Percentiles rank a stretch among this genome's conserved stretches.
phyloP scores from a whole-genome alignment of 1,140 invertebrate species.

The Nasonia longicornis region DNA sequence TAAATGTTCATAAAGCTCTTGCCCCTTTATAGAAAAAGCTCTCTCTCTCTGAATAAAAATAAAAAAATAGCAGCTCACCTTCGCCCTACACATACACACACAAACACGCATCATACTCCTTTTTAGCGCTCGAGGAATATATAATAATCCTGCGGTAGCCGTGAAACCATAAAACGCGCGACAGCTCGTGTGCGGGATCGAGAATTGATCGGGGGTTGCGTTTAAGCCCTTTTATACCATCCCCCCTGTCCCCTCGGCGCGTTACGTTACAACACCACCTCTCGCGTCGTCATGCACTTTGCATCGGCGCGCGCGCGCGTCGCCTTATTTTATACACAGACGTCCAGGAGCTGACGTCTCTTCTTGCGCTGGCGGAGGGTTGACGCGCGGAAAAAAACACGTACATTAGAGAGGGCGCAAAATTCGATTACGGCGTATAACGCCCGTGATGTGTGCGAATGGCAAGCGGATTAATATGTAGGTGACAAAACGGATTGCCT shows the following conservation, averaged over 20 bases:
- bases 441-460: background rate
- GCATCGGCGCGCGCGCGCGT: background rate
- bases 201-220: background rate
- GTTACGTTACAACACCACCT: background rate
- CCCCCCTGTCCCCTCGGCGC: too few relatives aligned
- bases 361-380: background rate
- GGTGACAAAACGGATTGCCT: background rate
- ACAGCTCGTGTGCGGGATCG: background rate
- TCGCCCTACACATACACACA: background rate
- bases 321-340: background rate
- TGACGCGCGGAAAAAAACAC: conserved; percentile 5
- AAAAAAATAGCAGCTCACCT: background rate
- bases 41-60: background rate
- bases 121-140: background rate
- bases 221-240: background rate
- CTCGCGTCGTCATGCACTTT: background rate
- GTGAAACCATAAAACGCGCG: conserved; percentile 31
- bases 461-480: background rate
- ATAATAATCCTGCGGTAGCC: conserved; percentile 18
- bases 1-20: background rate
- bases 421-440: conserved; percentile 9
- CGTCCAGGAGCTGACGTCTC: background rate
- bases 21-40: background rate
- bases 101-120: too few relatives aligned
- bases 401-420: background rate